Evolutionary conservation across 64 coral and sea anemone genomes (phyloP), one percentile per base, ranked within the genome.

Genomic region (Hydrozoanthus tunicans): DNA sequence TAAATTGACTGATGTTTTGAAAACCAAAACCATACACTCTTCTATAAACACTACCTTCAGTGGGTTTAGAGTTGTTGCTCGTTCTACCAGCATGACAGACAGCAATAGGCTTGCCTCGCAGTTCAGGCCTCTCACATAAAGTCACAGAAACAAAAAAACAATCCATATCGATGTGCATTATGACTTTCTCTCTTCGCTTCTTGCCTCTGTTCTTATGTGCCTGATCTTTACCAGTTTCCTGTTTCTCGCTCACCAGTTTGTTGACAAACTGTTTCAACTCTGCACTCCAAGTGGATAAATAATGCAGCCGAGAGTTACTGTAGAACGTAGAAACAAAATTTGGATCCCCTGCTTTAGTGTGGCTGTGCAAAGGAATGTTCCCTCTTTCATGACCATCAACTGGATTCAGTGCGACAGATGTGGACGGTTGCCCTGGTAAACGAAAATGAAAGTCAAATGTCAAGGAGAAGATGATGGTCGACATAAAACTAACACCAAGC

Each of bases 141-240:
- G 91, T 90, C 11, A 99, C 97, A 51, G 94, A 95, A 54, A 99
- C 97, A 77, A 99, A 99, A 79, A 99, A 99, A 58, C 91, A 98
- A 24, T 98, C 96, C 96, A 98, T 98, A 82, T 98, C 96, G 27
- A 98, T 95, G 51, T 98, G 96, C 96, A 98, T 98, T 53, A 98
- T 95, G 71, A 98, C 53, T 0, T 92, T 89, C 51, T 93, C 89
- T 73, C 89, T 59, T 65, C 71, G 58, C 7, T 78, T 82, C 59
- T 24, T 57, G 54, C 25, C 53, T 56, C 64, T 75, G 11, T 79
- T 81, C 6, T 23, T 4, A 10, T 72, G 56, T n/a, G 53, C 13
- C 53, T 81, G 63, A 13, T 70, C 74, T 64, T 82, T 62, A 13
- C 77, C 81, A 54, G 81, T 95, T 58, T 62, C 70, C 24, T 90